phyloP scores from a whole-genome alignment of 2,113 vertebrate genomes.

The Bombycilla garrulus region DNA sequence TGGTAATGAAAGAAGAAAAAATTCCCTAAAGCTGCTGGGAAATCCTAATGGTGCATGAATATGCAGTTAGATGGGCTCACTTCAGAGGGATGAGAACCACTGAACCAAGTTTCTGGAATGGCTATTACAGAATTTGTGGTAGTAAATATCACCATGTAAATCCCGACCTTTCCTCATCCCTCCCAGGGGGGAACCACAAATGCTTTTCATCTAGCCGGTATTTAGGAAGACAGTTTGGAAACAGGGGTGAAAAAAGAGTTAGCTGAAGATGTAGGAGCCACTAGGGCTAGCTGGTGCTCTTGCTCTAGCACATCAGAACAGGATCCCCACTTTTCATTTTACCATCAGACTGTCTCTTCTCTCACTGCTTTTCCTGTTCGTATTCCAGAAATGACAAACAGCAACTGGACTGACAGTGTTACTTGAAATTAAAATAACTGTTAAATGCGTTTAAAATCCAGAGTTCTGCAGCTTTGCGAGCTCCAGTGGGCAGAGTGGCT shows the following conservation, averaged over 20 bases:
- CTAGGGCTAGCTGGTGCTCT: not conserved
- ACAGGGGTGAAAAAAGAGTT: not conserved
- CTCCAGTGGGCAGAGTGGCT: not conserved
- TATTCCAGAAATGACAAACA: not conserved
- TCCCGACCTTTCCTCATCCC: constrained; percentile 28
- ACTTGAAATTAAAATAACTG: constrained; percentile 24
- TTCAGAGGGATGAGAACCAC: not conserved
- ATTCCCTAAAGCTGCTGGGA: not conserved
- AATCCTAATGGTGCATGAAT: not conserved
- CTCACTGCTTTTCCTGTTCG: not conserved
- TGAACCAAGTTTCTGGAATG: constrained; percentile 12
- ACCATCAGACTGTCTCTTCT: not conserved
- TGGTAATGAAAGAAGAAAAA: constrained; percentile 19
- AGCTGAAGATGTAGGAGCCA: not conserved
- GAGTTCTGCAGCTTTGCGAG: not conserved
- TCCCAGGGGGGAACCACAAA: constrained; percentile 4
- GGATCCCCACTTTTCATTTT: not conserved
- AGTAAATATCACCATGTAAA: constrained; percentile 53
- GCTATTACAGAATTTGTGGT: not conserved
- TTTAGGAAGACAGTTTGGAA: not conserved
- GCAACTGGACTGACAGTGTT: not conserved
- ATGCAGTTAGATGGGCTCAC: not conserved
- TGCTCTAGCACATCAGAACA: not conserved
- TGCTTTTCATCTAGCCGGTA: not conserved
- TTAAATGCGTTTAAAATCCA: not conserved